phyloP scores from a whole-genome alignment of 2,113 vertebrate genomes.

The Hippopotamus amphibius region DNA sequence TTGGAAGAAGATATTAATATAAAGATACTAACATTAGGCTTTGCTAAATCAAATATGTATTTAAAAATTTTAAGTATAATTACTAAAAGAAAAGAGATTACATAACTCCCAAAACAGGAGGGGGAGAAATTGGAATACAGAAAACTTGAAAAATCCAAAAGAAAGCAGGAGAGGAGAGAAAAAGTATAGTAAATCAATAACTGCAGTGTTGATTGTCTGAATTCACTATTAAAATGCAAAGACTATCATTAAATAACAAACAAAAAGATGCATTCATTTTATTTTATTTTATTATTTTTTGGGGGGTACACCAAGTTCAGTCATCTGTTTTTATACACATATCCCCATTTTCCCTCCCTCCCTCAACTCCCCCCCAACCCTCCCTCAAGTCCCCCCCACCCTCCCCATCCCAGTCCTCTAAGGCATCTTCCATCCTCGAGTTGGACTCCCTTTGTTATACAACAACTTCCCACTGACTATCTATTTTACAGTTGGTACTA shows the following conservation, averaged over 20 bases:
- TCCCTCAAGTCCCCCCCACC: too few species aligned
- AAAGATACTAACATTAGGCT: not conserved
- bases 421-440: too few species aligned
- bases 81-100: conserved; percentile 4
- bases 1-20: not conserved
- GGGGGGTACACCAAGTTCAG: too few species aligned
- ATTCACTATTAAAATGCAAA: not conserved
- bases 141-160: conserved; percentile 46
- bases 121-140: not conserved
- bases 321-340: too few species aligned
- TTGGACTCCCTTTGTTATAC: too few species aligned
- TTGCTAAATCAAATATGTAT: not conserved
- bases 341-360: too few species aligned
- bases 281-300: too few species aligned
- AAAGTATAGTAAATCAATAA: not conserved
- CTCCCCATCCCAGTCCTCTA: too few species aligned
- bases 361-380: too few species aligned
- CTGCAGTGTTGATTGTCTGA: not conserved
- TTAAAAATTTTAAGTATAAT: not conserved
- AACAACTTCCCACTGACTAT: too few species aligned
- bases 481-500: too few species aligned
- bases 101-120: not conserved
- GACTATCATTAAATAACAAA: conserved; percentile 1
- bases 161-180: not conserved
- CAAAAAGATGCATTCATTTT: not conserved